These are phyloP conservation scores for Gorsachius magnificus DNA, from an alignment of 2,797 vertebrate species.

Conservation along the genomic window DNA sequence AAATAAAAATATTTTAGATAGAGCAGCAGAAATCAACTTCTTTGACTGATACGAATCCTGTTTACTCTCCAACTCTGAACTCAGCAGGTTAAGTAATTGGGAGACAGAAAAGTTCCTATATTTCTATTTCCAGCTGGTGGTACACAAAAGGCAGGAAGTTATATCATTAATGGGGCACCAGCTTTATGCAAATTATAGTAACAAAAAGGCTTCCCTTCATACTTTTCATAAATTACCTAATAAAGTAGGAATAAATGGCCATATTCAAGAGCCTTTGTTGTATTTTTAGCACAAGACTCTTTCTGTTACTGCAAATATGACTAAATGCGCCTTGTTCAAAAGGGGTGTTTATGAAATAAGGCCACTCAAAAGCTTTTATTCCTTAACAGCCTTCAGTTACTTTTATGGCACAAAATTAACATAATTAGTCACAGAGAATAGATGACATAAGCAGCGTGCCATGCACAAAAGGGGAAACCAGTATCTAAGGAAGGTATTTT, in stretches of 20 bases:
- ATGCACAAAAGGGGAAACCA: conserved; percentile 79
- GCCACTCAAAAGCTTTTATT: conserved; percentile 85
- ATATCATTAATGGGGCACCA: conserved; percentile 85
- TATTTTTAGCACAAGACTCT: conserved; percentile 88
- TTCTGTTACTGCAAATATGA: conserved; percentile 88
- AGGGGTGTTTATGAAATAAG: conserved; percentile 87
- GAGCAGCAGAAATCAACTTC: conserved; percentile 74
- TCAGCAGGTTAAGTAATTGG: conserved; percentile 88
- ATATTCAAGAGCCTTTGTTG: conserved; percentile 86
- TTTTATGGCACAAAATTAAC: conserved; percentile 91
- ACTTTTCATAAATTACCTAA: conserved; percentile 86
- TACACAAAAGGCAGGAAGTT: conserved; percentile 88
- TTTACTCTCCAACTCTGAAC: conserved; percentile 84
- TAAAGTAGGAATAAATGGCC: conserved; percentile 86
- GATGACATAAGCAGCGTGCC: conserved; percentile 84
- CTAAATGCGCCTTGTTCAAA: conserved; percentile 83
- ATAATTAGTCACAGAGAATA: conserved; percentile 88
- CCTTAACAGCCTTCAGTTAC: conserved; percentile 84
- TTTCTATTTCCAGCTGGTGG: conserved; percentile 87
- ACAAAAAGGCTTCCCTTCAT: conserved; percentile 86
- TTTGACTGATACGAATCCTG: conserved; percentile 78
- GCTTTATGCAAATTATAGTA: conserved; percentile 87
- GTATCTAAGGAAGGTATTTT: conserved; percentile 92
- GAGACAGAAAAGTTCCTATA: conserved; percentile 83
- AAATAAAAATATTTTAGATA: conserved; percentile 69